Conservation (phyloP, 2,797 vertebrate genomes). For the Lagorchestes hirsutus region DNA sequence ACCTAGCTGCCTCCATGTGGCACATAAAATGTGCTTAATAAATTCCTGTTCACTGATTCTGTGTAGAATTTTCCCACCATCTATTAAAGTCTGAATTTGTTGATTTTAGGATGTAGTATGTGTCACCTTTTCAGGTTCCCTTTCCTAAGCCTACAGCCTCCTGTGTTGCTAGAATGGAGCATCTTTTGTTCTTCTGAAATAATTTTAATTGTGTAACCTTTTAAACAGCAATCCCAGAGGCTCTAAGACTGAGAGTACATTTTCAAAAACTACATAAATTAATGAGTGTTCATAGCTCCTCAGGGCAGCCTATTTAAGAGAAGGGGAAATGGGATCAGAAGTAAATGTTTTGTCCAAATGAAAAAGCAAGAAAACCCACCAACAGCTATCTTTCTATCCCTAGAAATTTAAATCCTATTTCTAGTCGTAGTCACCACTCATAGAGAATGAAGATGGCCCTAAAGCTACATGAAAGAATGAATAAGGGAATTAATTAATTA, state of each 20-base stretch:
- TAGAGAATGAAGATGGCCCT: not conserved
- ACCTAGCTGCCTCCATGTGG: not conserved
- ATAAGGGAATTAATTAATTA: not conserved
- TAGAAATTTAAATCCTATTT: not conserved
- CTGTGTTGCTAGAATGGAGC: not conserved
- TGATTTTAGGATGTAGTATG: not conserved
- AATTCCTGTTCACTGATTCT: not conserved
- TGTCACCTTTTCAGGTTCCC: not conserved
- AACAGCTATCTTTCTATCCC: not conserved
- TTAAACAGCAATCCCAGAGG: not conserved
- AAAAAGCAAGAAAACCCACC: not conserved
- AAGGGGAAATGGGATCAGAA: not conserved
- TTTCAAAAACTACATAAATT: conserved; percentile 2
- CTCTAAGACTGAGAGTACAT: not conserved
- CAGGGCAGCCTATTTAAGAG: conserved; percentile 5
- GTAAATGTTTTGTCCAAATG: not conserved
- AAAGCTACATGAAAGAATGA: conserved; percentile 5
- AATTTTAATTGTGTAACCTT: not conserved
- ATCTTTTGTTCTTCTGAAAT: not conserved
- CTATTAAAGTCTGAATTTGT: not conserved
- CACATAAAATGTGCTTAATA: not conserved
- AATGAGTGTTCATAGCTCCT: not conserved
- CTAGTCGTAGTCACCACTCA: not conserved
- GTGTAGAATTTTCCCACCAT: not conserved
- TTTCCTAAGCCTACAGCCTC: not conserved